These are phyloP conservation scores for Malacoctenus gilli DNA, from an alignment of 2,797 vertebrate species.

Conservation along the genomic window DNA sequence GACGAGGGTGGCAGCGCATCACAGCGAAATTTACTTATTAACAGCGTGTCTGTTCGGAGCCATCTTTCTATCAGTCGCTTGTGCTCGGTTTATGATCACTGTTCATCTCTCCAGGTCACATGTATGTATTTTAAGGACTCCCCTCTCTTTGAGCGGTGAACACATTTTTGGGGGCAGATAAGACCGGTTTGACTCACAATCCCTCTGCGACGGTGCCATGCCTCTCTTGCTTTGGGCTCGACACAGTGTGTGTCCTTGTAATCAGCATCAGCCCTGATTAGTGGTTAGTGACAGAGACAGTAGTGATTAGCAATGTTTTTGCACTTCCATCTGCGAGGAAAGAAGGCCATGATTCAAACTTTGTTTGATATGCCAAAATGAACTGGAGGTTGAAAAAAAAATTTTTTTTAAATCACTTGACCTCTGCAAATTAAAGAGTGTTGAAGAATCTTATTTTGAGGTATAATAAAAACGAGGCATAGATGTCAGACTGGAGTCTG, in stretches of 20 bases:
- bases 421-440: slow-evolving; percentile 36
- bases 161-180: background rate
- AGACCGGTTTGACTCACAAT: background rate
- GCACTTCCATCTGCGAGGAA: slow-evolving; percentile 21
- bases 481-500: too few species aligned
- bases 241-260: background rate
- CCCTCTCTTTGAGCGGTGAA: background rate
- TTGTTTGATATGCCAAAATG: slow-evolving; percentile 42
- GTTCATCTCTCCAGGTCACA: too few species aligned
- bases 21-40: slow-evolving; percentile 8
- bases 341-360: slow-evolving; percentile 1
- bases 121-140: background rate
- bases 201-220: background rate
- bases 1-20: slow-evolving; percentile 8
- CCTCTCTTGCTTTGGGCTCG: background rate
- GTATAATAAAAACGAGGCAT: too few species aligned
- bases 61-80: slow-evolving; percentile 13
- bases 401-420: too few species aligned
- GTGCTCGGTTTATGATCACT: background rate
- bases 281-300: slow-evolving; percentile 30
- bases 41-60: background rate
- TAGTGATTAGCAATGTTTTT: slow-evolving; percentile 49
- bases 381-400: slow-evolving; percentile 26
- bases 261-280: slow-evolving; percentile 34
- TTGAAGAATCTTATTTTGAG: too few species aligned